Evolutionary conservation across 2,113 vertebrate genomes (phyloP), one percentile per base, ranked within the genome.

Genomic region (Reinhardtius hippoglossoides): DNA sequence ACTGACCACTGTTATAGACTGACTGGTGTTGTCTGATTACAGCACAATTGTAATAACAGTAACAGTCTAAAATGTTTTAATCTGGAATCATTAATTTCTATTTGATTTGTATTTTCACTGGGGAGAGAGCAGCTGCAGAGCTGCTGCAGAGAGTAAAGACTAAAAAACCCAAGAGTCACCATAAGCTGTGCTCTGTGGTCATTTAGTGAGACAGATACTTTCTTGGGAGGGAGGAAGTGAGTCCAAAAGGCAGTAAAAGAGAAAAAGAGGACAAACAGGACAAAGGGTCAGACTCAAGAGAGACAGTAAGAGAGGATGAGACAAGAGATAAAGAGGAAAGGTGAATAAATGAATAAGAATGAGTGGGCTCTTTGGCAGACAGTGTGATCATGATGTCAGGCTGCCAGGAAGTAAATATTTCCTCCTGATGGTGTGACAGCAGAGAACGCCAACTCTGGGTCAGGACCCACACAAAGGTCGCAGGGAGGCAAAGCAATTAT

Each of bases 261-360:
- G 13, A 56, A 42, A 59, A 24, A 20, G 16, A 68, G 42, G 61
- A 52, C 40, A 76, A 46, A 75, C 2, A 13, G 44, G 50, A 71
- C 2, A 20, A 62, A 42, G 18, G 15, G 61, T 69, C 64, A 80
- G 57, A 78, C 50, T 18, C 15, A 24, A 52, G 56, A 50, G 24
- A 56, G 12, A 62, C 15, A 14, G n/a, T 16, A 52, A 40, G 72
- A 80, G 48, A 50, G 20, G 59, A 58, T 7, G 21, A 82, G 68
- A 71, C 21, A 56, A 55, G 52, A 73, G 54, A 71, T 60, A 60
- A 31, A 79, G 35, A 71, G 50, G 54, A 46, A 68, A 1, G 14
- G 62, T 64, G 67, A 87, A 80, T 82, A 75, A 54, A 90, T 90
- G 58, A 88, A 90, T 87, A 88, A 60, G 82, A 68, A 90, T 81